Base-by-base conservation (phyloP, 2,888 invertebrate genomes). In the Campaea margaritaria region DNA sequence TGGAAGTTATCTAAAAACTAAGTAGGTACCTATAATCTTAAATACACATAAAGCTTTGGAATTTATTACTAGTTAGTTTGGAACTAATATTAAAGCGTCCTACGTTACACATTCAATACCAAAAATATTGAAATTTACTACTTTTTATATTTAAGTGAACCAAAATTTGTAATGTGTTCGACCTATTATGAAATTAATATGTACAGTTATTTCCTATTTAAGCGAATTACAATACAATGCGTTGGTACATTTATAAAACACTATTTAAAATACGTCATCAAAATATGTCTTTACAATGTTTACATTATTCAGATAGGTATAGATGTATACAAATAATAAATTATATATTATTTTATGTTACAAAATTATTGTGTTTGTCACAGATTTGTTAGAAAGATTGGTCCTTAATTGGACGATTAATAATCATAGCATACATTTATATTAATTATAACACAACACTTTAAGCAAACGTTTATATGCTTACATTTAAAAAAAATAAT, bases 331-430 rank as follows among this genome's bases (percentile, higher is more conserved):
- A 63, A 68, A 61, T 75, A 75, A 70, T 75, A 71, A 72, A 74
- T 70, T 72, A 74, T 70, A 64, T 67, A 63, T 58, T 15, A 66
- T 4, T 64, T 59, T 86, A 87, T 87, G 65, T 89, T 42, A 89
- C 88, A 89, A 88, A 86, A 83, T 93, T 92, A 91, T 91, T 91
- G 91, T 92, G 80, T 77, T 76, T 78, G 92, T 92, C 92, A 92
- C 91, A 91, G 91, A 81, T 89, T 70, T 82, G 78, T 82, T 85
- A 75, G 79, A 71, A 61, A 76, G 67, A 74, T 83, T 86, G 81
- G 85, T 84, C 88, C 87, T 76, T 68, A 70, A 63, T 67, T 69
- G 81, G 82, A 83, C 79, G 72, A 48, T 47, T 53, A 48, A 16
- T 15, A 31, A 9, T 11, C 4, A 13, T 42, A 21, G 14, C 27